Percentiles rank a stretch among this genome's conserved stretches.
Conservation (phyloP, 1,140 invertebrate genomes). For the Sarcophaga peregrina region DNA sequence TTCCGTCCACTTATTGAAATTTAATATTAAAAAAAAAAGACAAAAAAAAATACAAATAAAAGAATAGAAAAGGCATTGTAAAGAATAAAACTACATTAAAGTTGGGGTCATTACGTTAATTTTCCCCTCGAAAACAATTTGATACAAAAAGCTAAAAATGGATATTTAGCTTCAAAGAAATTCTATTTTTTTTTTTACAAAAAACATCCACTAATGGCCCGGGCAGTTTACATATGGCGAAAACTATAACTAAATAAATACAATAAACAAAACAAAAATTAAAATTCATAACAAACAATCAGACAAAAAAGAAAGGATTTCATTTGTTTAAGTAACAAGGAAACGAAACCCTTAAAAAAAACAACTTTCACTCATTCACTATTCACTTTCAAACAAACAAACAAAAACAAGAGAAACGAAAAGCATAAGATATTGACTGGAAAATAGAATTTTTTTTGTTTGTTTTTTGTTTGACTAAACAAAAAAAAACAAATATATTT, state of each 20-base stretch:
- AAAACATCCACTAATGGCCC: not conserved
- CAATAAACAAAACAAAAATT: too few relatives aligned
- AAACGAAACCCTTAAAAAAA: not conserved
- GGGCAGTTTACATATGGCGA: too few relatives aligned
- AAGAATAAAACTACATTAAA: not conserved
- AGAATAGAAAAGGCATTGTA: not conserved
- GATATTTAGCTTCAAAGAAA: slow-evolving; percentile 26
- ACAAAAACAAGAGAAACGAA: not conserved
- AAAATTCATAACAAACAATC: too few relatives aligned
- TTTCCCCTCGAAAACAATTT: not conserved
- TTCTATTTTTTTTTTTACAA: not conserved
- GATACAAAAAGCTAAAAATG: slow-evolving; percentile 28
- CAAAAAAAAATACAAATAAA: not conserved
- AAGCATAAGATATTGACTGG: too few relatives aligned
- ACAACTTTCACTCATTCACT: not conserved
- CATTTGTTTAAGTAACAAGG: too few relatives aligned
- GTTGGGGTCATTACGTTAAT: slow-evolving; percentile 10
- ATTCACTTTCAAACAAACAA: not conserved
- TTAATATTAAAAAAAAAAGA: not conserved
- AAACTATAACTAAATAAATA: too few relatives aligned
- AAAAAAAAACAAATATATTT: slow-evolving; percentile 1
- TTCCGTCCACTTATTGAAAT: slow-evolving; percentile 39
- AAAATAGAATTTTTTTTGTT: not conserved
- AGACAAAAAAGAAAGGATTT: too few relatives aligned
- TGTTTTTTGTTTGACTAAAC: not conserved